These are phyloP conservation scores for Argyresthia goedartella DNA, from an alignment of 2,888 invertebrate species.

Conservation along the genomic window DNA sequence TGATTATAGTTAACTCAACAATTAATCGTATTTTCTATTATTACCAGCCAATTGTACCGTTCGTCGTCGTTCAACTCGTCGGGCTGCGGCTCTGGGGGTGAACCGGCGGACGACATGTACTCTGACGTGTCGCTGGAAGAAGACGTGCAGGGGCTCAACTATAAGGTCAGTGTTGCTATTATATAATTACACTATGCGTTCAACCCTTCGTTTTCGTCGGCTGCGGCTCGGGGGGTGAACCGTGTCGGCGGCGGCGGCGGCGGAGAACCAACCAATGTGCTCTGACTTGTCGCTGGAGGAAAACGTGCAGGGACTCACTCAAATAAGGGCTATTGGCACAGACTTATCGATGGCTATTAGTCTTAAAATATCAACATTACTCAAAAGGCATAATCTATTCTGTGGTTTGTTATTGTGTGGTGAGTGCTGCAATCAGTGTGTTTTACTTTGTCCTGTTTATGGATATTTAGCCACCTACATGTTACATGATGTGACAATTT, in stretches of 20 bases:
- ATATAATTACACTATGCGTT: slow-evolving; percentile 75
- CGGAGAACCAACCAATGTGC: slow-evolving; percentile 96
- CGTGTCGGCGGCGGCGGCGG: too few species aligned
- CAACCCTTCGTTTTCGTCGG: slow-evolving; percentile 94
- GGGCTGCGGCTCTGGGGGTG: slow-evolving; percentile 91
- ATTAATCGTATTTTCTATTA: too few species aligned
- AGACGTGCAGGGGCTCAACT: slow-evolving; percentile 93
- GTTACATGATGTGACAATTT: too few species aligned
- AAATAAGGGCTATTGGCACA: too few species aligned
- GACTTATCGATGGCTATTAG: too few species aligned
- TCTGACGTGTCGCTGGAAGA: slow-evolving; percentile 93
- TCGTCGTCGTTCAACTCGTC: slow-evolving; percentile 95
- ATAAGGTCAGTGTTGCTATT: slow-evolving; percentile 77
- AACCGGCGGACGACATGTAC: slow-evolving; percentile 95
- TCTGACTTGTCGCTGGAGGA: slow-evolving; percentile 93
- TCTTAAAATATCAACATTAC: too few species aligned
- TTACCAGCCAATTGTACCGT: slow-evolving; percentile 85
- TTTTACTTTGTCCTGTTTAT: too few species aligned
- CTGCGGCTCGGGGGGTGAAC: slow-evolving; percentile 91
- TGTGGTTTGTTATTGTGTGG: too few species aligned
- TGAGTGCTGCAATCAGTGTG: too few species aligned
- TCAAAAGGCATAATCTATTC: too few species aligned
- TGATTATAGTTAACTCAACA: too few species aligned
- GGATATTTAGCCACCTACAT: too few species aligned
- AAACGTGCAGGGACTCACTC: slow-evolving; percentile 91